Base-by-base conservation (phyloP, 1,140 invertebrate species). In the Belonocnema kinseyi region DNA sequence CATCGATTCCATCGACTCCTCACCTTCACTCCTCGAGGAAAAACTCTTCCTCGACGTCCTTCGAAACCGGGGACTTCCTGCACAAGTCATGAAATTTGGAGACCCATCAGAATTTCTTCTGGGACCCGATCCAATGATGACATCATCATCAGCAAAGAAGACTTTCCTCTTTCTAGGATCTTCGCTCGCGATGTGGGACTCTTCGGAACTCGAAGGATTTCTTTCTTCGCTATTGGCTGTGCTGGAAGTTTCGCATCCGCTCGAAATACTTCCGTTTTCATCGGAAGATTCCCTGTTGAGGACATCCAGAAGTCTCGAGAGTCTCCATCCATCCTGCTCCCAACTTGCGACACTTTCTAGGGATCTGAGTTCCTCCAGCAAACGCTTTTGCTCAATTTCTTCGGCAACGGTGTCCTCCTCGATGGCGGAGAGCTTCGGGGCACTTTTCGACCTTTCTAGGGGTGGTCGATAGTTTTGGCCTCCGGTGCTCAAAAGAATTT, bases 341-440 rank as follows among this genome's bases (percentile, higher is more conserved):
- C 26, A 26, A 91, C 88, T 53, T 90, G 88, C 90, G 90, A 89
- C 90, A 72, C 85, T 90, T 72, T 91, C 88, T 17, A 92, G 76
- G 11, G 88, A 88, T 19, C 89, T 87, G 17, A 92, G 73, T 26
- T 92, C 90, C 11, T 92, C 90, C 19, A 91, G 80, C 11, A 91
- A 79, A 16, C 89, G 85, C 58, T 91, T 85, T 51, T 91, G 90
- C 56, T 95, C 94, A 75, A 96, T 95, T 74, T 96, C 95, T 84
- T 96, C 95, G 86, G 96, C 96, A 74, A 96, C 97, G 16, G 95
- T 93, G 76, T 96, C 95, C 90, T 99, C 98, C 86, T 98, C 97
- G 79, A 99, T 99, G 33, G 96, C 95, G 74, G 96, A 97, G 3
- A 99, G 92, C 88, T 98, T 98, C 0, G 98, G 98, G 8, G 98